phyloP scores from a whole-genome alignment of 2,888 invertebrate species.

The Drosophila mimetica region DNA sequence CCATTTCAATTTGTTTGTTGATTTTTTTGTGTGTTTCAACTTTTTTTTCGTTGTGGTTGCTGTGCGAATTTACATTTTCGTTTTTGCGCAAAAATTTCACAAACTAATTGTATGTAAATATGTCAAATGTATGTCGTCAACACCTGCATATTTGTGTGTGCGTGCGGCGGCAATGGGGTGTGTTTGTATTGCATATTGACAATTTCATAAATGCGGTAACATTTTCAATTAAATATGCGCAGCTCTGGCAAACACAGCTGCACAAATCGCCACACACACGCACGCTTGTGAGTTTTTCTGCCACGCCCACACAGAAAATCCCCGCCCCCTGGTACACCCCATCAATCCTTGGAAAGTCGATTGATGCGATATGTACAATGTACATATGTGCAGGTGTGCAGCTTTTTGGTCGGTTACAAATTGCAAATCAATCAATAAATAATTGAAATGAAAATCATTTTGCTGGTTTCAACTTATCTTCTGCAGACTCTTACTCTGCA shows the following conservation, averaged over 20 bases:
- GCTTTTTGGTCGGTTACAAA: slow-evolving; percentile 81
- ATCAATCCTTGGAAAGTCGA: slow-evolving; percentile 73
- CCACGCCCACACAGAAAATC: slow-evolving; percentile 34
- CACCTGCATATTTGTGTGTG: slow-evolving; percentile 57
- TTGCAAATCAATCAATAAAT: slow-evolving; percentile 82
- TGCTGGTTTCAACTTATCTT: slow-evolving; percentile 80
- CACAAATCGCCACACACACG: slow-evolving; percentile 44
- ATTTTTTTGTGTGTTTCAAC: slow-evolving; percentile 24
- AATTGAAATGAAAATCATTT: slow-evolving; percentile 82
- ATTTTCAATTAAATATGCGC: slow-evolving; percentile 80
- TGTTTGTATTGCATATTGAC: slow-evolving; percentile 75
- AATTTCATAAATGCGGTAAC: slow-evolving; percentile 80
- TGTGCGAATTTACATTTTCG: slow-evolving; percentile 65
- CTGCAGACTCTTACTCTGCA: slow-evolving; percentile 18
- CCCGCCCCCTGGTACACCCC: slow-evolving; percentile 29
- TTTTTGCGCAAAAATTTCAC: slow-evolving; percentile 48
- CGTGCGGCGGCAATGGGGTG: slow-evolving; percentile 22
- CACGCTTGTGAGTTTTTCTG: slow-evolving; percentile 39
- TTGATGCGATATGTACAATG: slow-evolving; percentile 51
- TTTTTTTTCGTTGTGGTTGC: slow-evolving; percentile 12
- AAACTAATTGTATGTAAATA: slow-evolving; percentile 81
- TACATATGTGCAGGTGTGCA: slow-evolving; percentile 72
- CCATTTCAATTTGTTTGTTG: slow-evolving; percentile 66
- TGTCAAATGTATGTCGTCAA: slow-evolving; percentile 75
- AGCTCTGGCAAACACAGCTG: slow-evolving; percentile 72